Base-by-base conservation (phyloP, 2,888 invertebrate genomes). In the Thalpophila matura region DNA sequence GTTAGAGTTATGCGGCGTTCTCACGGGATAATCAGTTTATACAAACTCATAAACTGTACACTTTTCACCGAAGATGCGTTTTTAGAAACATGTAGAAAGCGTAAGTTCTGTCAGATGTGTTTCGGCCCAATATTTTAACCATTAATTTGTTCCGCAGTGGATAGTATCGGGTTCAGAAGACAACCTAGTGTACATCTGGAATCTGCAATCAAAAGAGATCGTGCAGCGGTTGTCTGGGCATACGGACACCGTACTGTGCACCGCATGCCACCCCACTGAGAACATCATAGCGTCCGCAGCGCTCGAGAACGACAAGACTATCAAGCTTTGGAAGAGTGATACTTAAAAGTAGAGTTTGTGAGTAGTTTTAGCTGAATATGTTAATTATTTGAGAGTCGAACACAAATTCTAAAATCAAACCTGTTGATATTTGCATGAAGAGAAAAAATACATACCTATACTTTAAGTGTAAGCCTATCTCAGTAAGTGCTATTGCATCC, bases 161-260 rank as follows among this genome's bases (percentile, higher is more conserved):
- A 99, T 99, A 88, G 99, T 99, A 45, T 99, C 99, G 37, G 99
- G 99, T n/a, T 99, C 99, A 4, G 99, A 99, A 94, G 99, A 99
- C 92, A 98, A 99, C 90, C 96, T 98, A 96, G 99, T 99, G 0
- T 99, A 99, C 89, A 99, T 99, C 84, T 99, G 99, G 99, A 99
- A 99, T 95, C 96, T 99, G 74, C 99, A 99, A 90, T 99, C 99
- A 12, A 99, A 99, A 94, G 99, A 99, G 95, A 98, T 99, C 63
- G 99, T 99, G 62, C 99, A 99, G 93, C 98, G 99, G 93, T 95
- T 99, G 68, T 97, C 98, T 82, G 99, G 99, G 0, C 99, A 99
- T 89, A 98, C 99, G 74, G 99, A 99, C 97, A 96, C 95, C 3
- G 99, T 99, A 9, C 95, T 99, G 22, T 99, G 99, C 87, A 99